Evolutionary conservation across 2,888 invertebrate species (phyloP).

Genomic region (Pyrocoelia pectoralis): DNA sequence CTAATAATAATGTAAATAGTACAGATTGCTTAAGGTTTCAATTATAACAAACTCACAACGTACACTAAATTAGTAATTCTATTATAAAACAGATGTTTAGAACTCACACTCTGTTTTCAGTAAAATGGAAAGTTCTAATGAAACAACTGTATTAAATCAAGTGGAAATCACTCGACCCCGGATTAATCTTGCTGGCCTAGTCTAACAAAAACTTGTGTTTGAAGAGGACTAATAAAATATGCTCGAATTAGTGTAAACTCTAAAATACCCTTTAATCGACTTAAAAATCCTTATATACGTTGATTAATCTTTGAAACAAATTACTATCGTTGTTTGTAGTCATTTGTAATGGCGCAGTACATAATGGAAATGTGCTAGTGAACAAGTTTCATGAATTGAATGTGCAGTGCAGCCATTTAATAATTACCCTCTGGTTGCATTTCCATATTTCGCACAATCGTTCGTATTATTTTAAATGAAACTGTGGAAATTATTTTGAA

Average conservation of each 20-base stretch:
- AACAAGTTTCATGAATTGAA: too few relatives aligned
- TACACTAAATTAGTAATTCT: slow-evolving; percentile 26
- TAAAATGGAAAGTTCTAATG: slow-evolving; percentile 30
- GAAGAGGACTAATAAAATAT: slow-evolving; percentile 35
- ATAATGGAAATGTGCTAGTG: too few relatives aligned
- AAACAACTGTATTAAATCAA: slow-evolving; percentile 35
- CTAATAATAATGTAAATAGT: too few relatives aligned
- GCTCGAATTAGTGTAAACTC: slow-evolving; percentile 24
- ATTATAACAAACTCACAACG: too few relatives aligned
- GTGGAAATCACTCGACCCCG: slow-evolving; percentile 29
- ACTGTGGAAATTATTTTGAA: slow-evolving; percentile 20
- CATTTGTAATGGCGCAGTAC: too few relatives aligned
- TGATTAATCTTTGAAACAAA: not conserved
- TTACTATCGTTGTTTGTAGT: not conserved
- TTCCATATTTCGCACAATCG: not conserved
- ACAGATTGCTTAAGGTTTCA: too few relatives aligned
- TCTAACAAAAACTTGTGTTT: slow-evolving; percentile 34
- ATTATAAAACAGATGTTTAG: slow-evolving; percentile 27
- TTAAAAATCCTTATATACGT: not conserved
- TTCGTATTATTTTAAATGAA: slow-evolving; percentile 13
- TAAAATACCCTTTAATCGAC: not conserved
- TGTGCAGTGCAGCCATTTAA: too few relatives aligned
- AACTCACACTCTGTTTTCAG: slow-evolving; percentile 24
- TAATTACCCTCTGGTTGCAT: too few relatives aligned
- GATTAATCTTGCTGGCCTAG: slow-evolving; percentile 32